phyloP scores from a whole-genome alignment of 2,888 invertebrate genomes.

The Crocallis elinguaria region DNA sequence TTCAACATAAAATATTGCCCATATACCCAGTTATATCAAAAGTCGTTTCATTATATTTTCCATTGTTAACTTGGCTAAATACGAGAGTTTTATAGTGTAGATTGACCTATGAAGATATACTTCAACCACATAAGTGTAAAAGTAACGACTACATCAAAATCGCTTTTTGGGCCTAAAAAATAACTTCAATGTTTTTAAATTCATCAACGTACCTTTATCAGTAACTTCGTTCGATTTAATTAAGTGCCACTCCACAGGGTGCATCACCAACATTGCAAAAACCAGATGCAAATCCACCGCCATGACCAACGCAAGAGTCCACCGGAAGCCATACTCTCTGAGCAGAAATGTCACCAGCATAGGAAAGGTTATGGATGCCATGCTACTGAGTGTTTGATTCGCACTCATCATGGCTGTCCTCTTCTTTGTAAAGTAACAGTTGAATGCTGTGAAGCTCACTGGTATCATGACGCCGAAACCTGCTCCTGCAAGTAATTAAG shows the following conservation, averaged over 20 bases:
- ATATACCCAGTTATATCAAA: too few species aligned
- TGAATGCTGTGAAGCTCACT: slow-evolving; percentile 89
- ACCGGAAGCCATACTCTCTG: slow-evolving; percentile 88
- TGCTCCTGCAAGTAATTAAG: slow-evolving; percentile 78
- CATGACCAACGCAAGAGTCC: slow-evolving; percentile 87
- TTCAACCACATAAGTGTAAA: too few species aligned
- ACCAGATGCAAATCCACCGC: slow-evolving; percentile 88
- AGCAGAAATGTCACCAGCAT: slow-evolving; percentile 86
- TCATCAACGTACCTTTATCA: slow-evolving; percentile 45
- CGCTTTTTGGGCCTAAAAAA: too few species aligned
- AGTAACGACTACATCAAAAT: too few species aligned
- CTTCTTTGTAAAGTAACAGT: slow-evolving; percentile 89
- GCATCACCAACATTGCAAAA: slow-evolving; percentile 89
- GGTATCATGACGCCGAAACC: slow-evolving; percentile 91
- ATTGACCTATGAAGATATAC: too few species aligned
- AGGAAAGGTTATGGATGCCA: slow-evolving; percentile 88
- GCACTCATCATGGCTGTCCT: slow-evolving; percentile 90
- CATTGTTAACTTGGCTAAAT: too few species aligned
- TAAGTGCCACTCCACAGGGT: slow-evolving; percentile 90
- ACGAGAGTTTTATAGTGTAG: too few species aligned
- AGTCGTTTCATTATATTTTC: too few species aligned
- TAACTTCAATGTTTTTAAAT: not conserved
- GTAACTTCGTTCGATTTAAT: slow-evolving; percentile 50
- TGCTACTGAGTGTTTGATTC: slow-evolving; percentile 88
- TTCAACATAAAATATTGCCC: too few species aligned